Conservation (phyloP, 2,113 vertebrate genomes). For the Corvus hawaiiensis region DNA sequence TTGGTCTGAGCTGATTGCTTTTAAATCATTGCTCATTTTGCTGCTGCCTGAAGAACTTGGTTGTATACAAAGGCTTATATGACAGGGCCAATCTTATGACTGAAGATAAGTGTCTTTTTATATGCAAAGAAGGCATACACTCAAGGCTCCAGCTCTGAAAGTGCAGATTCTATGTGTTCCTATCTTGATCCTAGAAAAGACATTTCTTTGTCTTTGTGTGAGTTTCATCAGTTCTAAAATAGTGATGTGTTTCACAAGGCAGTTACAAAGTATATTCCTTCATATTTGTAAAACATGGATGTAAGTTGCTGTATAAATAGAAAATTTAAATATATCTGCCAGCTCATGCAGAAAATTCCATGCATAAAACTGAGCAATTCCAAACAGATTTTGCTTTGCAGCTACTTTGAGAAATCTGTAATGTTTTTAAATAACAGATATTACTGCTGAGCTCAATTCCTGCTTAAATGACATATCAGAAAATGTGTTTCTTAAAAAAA, state of each 20-base stretch:
- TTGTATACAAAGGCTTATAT: neutral
- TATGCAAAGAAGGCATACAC: neutral
- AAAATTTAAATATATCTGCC: constrained; percentile 22
- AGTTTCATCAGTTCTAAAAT: neutral
- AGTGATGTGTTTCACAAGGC: neutral
- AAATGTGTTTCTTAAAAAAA: neutral
- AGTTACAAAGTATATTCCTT: constrained; percentile 29
- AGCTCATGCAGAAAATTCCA: constrained; percentile 20
- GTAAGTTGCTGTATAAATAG: neutral
- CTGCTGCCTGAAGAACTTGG: neutral
- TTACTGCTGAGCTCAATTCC: neutral
- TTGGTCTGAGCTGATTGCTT: neutral
- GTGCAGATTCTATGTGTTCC: neutral
- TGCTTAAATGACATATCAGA: neutral
- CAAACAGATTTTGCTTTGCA: constrained; percentile 47
- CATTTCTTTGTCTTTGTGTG: neutral
- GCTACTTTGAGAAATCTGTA: constrained; percentile 25
- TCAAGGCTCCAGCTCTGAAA: neutral
- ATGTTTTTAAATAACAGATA: constrained; percentile 2
- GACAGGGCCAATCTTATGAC: neutral
- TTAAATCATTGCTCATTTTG: neutral
- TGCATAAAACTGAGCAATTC: constrained; percentile 48
- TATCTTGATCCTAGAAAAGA: neutral
- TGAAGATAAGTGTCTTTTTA: constrained; percentile 4
- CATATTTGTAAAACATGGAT: constrained; percentile 44